These are phyloP conservation scores for Montipora capricornis DNA, from an alignment of 64 coral and sea anemone genomes.

Conservation along the genomic window DNA sequence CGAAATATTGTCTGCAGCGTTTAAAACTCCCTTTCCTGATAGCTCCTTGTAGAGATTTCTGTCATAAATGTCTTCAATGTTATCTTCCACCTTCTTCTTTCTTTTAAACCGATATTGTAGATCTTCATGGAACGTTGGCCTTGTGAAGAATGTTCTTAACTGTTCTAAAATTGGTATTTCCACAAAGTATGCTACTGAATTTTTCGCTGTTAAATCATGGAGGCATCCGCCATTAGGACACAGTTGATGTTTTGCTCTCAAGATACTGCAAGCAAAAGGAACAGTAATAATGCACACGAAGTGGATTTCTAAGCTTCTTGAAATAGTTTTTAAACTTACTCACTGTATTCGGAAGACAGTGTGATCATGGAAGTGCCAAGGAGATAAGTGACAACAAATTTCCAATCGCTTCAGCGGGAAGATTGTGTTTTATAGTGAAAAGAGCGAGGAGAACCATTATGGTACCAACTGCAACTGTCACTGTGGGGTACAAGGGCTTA, in stretches of 20 bases:
- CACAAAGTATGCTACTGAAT: conserved; percentile 50
- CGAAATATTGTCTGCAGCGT: conserved; percentile 60
- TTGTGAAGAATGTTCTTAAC: conserved; percentile 62
- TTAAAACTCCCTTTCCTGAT: conserved; percentile 50
- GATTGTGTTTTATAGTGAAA: conserved; percentile 64
- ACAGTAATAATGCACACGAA: conserved; percentile 65
- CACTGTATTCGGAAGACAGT: conserved; percentile 50
- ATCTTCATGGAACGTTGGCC: conserved; percentile 55
- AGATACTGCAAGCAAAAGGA: conserved; percentile 44
- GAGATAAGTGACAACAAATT: conserved; percentile 42
- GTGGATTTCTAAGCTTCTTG: conserved; percentile 57
- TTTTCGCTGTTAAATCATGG: conserved; percentile 35
- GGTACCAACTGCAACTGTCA: conserved; percentile 56
- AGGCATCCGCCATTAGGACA: conserved; percentile 67
- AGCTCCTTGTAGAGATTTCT: conserved; percentile 65
- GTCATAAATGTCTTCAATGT: conserved; percentile 87
- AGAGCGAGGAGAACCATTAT: conserved; percentile 69
- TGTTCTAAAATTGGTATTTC: conserved; percentile 69
- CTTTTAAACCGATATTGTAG: conserved; percentile 69
- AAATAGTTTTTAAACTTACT: conserved; percentile 71
- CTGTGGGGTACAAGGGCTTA: conserved; percentile 57
- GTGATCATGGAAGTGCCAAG: conserved; percentile 31
- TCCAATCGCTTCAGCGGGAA: conserved; percentile 43
- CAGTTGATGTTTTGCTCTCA: conserved; percentile 20
- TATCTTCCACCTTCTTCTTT: conserved; percentile 42